phyloP scores from a whole-genome alignment of 1,140 invertebrate species.

The Venustaconcha ellipsiformis region DNA sequence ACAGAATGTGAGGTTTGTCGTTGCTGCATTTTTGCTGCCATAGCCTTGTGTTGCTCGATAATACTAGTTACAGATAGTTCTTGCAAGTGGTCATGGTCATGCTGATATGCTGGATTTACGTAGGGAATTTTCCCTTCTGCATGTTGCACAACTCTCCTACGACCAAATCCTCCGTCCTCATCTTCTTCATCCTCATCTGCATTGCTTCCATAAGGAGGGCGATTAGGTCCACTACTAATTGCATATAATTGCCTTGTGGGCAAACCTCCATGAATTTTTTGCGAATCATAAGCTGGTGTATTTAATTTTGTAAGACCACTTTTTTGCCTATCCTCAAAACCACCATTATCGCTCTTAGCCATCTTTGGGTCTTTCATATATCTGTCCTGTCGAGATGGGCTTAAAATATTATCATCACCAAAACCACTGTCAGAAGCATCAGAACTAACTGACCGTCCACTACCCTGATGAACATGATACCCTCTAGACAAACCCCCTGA shows the following conservation, averaged over 20 bases:
- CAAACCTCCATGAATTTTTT: too few relatives aligned
- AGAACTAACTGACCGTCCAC: conserved; percentile 23
- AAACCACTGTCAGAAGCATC: conserved; percentile 28
- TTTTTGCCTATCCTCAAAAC: too few relatives aligned
- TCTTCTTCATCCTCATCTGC: too few relatives aligned
- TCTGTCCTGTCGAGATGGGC: conserved; percentile 12
- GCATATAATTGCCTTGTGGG: too few relatives aligned
- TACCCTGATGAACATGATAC: conserved; percentile 20
- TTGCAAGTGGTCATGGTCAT: conserved; percentile 16
- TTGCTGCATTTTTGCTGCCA: conserved; percentile 15
- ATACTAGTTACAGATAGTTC: conserved; percentile 5
- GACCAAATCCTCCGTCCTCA: not conserved
- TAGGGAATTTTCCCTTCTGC: conserved; percentile 14
- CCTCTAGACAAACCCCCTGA: too few relatives aligned
- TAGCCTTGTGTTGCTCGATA: conserved; percentile 25
- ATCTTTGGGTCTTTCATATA: conserved; percentile 12
- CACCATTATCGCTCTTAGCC: not conserved
- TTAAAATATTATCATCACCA: conserved; percentile 21
- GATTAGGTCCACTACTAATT: too few relatives aligned
- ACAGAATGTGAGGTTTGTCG: not conserved
- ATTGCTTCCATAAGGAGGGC: too few relatives aligned
- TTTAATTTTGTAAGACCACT: too few relatives aligned
- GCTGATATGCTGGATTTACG: conserved; percentile 27
- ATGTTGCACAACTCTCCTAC: not conserved
- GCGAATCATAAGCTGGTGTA: too few relatives aligned